Percentiles rank a stretch among this genome's conserved stretches.
Evolutionary conservation across 2,113 vertebrate genomes (phyloP).

Genomic region (Tachycineta bicolor): DNA sequence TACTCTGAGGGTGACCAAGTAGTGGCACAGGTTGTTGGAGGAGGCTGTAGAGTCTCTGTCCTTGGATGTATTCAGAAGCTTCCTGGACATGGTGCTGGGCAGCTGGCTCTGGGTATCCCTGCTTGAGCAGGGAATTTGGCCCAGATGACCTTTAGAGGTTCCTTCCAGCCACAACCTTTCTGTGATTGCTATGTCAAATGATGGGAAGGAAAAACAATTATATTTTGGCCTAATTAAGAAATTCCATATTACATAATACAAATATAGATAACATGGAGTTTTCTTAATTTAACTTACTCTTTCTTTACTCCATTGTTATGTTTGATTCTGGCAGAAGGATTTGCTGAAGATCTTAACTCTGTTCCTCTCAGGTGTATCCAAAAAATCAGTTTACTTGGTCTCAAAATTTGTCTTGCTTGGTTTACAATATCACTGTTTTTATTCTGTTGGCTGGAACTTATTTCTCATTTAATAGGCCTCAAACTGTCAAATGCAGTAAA

Average conservation of each 20-base stretch:
- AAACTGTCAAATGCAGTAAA: background rate
- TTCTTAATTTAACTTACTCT: background rate
- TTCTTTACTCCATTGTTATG: background rate
- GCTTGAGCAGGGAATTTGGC: background rate
- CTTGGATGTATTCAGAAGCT: background rate
- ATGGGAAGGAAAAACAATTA: background rate
- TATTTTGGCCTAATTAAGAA: background rate
- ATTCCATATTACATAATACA: fast-evolving
- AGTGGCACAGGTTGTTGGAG: background rate
- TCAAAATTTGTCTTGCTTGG: background rate
- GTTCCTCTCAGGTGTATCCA: background rate
- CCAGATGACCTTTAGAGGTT: background rate
- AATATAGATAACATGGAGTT: background rate
- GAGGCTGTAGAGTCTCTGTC: background rate
- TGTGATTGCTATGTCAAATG: background rate
- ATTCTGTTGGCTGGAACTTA: background rate
- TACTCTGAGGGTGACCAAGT: background rate
- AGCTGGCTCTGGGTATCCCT: fast-evolving
- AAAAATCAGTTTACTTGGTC: background rate
- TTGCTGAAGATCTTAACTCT: background rate
- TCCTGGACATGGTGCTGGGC: background rate
- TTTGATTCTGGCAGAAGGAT: background rate
- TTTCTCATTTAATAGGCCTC: background rate
- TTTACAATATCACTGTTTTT: background rate
- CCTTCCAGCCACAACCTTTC: background rate